Conservation (phyloP, 2,113 vertebrate species). For the Strix aluco region DNA sequence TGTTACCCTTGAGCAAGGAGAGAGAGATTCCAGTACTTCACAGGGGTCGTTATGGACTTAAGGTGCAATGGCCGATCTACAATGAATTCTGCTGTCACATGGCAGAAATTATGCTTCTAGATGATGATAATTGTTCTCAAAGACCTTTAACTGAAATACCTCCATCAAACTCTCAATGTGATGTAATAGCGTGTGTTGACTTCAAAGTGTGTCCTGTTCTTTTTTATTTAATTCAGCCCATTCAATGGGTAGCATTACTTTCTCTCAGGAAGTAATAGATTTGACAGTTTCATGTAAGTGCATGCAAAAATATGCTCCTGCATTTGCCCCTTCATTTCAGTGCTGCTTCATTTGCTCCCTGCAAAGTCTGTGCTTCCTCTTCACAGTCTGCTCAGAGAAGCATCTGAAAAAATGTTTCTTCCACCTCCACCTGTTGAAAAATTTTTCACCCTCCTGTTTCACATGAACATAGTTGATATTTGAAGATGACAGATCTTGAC, state of each 20-base stretch:
- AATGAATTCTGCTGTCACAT: neutral
- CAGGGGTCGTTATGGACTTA: neutral
- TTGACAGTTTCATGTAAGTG: neutral
- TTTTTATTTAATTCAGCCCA: neutral
- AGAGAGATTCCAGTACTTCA: neutral
- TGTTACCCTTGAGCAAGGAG: neutral
- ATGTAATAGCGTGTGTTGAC: neutral
- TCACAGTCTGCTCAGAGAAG: neutral
- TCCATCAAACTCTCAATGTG: neutral
- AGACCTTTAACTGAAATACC: neutral
- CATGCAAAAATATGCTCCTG: neutral
- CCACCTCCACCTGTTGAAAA: neutral
- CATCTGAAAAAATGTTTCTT: neutral
- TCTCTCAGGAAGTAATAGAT: neutral
- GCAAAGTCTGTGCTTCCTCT: neutral
- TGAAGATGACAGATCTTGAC: neutral
- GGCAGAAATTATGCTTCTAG: neutral
- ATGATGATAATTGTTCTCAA: neutral
- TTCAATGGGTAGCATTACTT: neutral
- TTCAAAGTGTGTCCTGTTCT: neutral
- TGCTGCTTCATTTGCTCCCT: neutral
- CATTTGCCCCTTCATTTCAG: neutral
- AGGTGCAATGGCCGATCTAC: neutral
- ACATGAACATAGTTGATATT: neutral
- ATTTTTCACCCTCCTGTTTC: neutral